Percentiles rank a stretch among this genome's conserved stretches.
phyloP scores from a whole-genome alignment of 2,888 invertebrate species.

The Tachina grossa region DNA sequence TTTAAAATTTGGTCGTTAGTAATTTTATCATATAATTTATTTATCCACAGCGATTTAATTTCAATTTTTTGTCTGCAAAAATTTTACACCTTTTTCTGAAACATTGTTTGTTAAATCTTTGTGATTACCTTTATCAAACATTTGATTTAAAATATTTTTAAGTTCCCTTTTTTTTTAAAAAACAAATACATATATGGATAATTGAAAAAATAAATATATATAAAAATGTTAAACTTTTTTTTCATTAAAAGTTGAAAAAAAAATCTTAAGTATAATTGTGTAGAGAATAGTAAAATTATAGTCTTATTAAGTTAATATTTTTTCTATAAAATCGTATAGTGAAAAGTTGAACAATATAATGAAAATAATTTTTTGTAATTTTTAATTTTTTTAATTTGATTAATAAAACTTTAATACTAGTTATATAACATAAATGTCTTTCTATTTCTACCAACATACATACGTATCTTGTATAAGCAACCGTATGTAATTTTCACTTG shows the following conservation, averaged over 20 bases:
- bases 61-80: background rate
- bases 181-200: background rate
- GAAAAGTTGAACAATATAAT: constrained; percentile 25
- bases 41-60: background rate
- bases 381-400: constrained; percentile 55
- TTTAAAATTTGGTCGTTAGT: background rate
- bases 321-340: constrained; percentile 26
- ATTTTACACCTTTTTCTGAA: background rate
- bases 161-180: constrained; percentile 43
- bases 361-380: constrained; percentile 39
- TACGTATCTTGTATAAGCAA: too few species aligned
- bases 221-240: constrained; percentile 14
- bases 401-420: constrained; percentile 56
- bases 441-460: too few species aligned
- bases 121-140: background rate
- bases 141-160: constrained; percentile 56
- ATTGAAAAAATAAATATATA: constrained; percentile 14
- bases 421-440: constrained; percentile 10
- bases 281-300: constrained; percentile 67
- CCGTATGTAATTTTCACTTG: too few species aligned
- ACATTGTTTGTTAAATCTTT: background rate
- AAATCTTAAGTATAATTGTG: constrained; percentile 37
- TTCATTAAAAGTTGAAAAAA: background rate
- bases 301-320: constrained; percentile 65
- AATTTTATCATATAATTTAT: background rate